phyloP scores from a whole-genome alignment of 2,113 vertebrate species.

The Sinocyclocheilus grahami region DNA sequence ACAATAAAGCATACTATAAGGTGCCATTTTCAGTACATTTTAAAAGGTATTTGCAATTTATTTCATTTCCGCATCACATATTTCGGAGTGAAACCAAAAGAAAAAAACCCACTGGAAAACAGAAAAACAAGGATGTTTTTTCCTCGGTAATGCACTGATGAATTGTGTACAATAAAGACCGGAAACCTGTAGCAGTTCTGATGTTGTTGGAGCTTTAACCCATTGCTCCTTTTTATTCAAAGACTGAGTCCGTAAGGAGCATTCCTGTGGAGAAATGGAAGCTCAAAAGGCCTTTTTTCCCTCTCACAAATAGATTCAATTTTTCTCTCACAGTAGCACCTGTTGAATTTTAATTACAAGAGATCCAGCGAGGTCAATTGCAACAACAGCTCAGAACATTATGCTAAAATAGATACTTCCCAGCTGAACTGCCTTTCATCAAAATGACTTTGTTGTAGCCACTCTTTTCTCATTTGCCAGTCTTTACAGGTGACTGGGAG shows the following conservation, averaged over 20 bases:
- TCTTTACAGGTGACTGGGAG: constrained; percentile 30
- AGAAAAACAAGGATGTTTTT: neutral
- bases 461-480: constrained; percentile 15
- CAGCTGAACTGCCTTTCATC: constrained; percentile 29
- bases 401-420: constrained; percentile 55
- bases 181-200: neutral
- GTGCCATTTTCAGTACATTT: neutral
- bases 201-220: neutral
- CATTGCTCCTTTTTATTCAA: constrained; percentile 8
- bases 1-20: neutral
- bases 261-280: neutral
- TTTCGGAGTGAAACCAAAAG: neutral
- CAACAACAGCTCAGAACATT: constrained; percentile 43
- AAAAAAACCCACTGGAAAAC: neutral
- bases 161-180: neutral
- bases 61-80: neutral
- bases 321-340: constrained; percentile 58
- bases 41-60: neutral
- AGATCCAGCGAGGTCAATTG: constrained; percentile 59
- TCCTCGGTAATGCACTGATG: neutral
- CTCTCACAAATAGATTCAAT: constrained; percentile 63
- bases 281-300: neutral
- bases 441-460: constrained; percentile 35
- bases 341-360: constrained; percentile 62
- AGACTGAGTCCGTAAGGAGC: neutral